These are phyloP conservation scores for Dioctria rufipes DNA, from an alignment of 2,888 invertebrate species.

Conservation along the genomic window DNA sequence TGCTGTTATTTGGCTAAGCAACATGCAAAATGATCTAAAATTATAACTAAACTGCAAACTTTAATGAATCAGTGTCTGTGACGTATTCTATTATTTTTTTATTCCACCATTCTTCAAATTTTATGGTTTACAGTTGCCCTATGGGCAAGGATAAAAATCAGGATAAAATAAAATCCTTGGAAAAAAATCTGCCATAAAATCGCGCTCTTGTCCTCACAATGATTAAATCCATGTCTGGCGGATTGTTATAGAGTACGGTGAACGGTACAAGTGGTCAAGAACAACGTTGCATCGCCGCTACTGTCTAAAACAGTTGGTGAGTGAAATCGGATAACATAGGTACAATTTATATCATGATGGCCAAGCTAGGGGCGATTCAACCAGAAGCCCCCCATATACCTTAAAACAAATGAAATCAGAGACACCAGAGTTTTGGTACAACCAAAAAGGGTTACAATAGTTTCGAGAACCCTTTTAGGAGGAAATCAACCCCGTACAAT, in stretches of 20 bases:
- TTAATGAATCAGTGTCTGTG: too few relatives aligned
- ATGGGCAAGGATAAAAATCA: too few relatives aligned
- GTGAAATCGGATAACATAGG: slow-evolving; percentile 27
- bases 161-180: not conserved
- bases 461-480: not conserved
- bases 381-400: too few relatives aligned
- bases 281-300: not conserved
- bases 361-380: not conserved
- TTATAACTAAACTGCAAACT: too few relatives aligned
- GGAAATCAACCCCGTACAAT: not conserved
- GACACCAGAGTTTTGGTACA: too few relatives aligned
- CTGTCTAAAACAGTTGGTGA: slow-evolving; percentile 19
- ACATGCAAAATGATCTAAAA: too few relatives aligned
- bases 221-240: slow-evolving; percentile 19
- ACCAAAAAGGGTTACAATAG: not conserved
- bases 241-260: slow-evolving; percentile 27
- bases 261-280: too few relatives aligned
- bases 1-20: too few relatives aligned
- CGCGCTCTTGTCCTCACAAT: not conserved
- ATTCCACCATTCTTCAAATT: too few relatives aligned
- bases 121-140: too few relatives aligned
- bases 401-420: too few relatives aligned
- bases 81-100: too few relatives aligned
- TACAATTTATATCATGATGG: not conserved
- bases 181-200: slow-evolving; percentile 11